Evolutionary conservation across 2,113 vertebrate species (phyloP).

Genomic region (Tachuris rubrigastra): DNA sequence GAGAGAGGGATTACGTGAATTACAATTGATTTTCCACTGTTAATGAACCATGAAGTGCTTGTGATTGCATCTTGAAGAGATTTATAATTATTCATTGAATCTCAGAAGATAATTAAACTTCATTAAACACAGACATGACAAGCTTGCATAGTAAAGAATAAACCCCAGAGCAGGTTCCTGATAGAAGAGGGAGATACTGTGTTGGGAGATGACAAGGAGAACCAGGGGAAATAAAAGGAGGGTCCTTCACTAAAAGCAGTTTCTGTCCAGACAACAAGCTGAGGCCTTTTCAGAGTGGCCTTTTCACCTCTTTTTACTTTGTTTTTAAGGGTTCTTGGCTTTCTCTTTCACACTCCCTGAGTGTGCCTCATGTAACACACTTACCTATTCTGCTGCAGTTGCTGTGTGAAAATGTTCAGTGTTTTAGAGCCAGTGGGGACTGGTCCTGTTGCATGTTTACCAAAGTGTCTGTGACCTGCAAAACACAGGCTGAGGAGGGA

Average conservation of each 20-base stretch:
- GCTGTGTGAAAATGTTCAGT: not conserved
- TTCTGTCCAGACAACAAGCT: not conserved
- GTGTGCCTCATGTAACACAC: not conserved
- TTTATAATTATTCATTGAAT: constrained; percentile 81
- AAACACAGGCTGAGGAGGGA: not conserved
- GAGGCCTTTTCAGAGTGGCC: not conserved
- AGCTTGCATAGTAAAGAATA: constrained; percentile 62
- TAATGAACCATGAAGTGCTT: constrained; percentile 76
- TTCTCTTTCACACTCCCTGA: not conserved
- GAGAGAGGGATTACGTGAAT: constrained; percentile 69
- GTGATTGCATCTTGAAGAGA: constrained; percentile 82
- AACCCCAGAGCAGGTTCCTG: constrained; percentile 45
- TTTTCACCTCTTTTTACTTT: not conserved
- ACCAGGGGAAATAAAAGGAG: not conserved
- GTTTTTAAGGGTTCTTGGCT: not conserved
- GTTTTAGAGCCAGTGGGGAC: not conserved
- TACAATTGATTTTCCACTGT: constrained; percentile 75
- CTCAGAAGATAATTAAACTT: constrained; percentile 82
- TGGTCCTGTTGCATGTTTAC: not conserved
- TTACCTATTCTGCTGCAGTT: not conserved
- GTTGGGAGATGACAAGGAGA: not conserved
- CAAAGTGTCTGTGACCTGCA: not conserved
- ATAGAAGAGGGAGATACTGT: not conserved
- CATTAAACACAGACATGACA: constrained; percentile 76
- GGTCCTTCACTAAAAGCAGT: not conserved